Percentiles rank a stretch among this genome's conserved stretches.
Conservation (phyloP, 2,797 vertebrate genomes). For the Alcedo quadribrachys region DNA sequence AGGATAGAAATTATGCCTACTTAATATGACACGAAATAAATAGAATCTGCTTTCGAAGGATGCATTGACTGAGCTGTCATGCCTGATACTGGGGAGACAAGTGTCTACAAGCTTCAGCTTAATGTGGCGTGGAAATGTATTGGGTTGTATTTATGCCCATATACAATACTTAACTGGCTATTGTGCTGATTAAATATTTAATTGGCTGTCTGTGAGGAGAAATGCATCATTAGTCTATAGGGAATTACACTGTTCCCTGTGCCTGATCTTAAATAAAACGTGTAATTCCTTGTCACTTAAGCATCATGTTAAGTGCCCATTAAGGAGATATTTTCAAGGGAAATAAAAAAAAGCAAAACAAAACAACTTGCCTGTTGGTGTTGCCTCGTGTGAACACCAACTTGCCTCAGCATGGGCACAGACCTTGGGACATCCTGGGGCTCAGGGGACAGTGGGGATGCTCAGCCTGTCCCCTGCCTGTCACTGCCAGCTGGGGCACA, state of each 20-base stretch:
- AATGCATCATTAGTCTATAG: constrained; percentile 64
- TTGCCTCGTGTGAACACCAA: background rate
- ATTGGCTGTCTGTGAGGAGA: constrained; percentile 65
- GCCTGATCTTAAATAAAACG: constrained; percentile 64
- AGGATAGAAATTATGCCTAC: constrained; percentile 29
- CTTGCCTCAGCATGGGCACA: background rate
- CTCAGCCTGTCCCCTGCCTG: background rate
- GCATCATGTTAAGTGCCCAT: constrained; percentile 27
- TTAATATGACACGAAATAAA: constrained; percentile 50
- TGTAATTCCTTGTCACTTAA: constrained; percentile 58
- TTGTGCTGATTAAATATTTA: constrained; percentile 72
- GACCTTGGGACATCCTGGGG: fast-evolving
- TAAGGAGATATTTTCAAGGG: constrained; percentile 32
- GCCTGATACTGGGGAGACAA: constrained; percentile 54
- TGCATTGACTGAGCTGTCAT: constrained; percentile 23
- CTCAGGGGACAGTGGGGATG: background rate
- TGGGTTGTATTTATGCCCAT: constrained; percentile 69
- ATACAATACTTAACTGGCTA: constrained; percentile 63
- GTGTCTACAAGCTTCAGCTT: constrained; percentile 52
- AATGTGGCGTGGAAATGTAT: constrained; percentile 70
- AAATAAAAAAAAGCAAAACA: background rate
- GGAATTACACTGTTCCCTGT: constrained; percentile 51
- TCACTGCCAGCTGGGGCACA: fast-evolving
- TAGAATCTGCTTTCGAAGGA: constrained; percentile 40
- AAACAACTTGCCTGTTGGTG: background rate